These are phyloP conservation scores for Microchirus variegatus DNA, from an alignment of 2,797 vertebrate species.

Conservation along the genomic window DNA sequence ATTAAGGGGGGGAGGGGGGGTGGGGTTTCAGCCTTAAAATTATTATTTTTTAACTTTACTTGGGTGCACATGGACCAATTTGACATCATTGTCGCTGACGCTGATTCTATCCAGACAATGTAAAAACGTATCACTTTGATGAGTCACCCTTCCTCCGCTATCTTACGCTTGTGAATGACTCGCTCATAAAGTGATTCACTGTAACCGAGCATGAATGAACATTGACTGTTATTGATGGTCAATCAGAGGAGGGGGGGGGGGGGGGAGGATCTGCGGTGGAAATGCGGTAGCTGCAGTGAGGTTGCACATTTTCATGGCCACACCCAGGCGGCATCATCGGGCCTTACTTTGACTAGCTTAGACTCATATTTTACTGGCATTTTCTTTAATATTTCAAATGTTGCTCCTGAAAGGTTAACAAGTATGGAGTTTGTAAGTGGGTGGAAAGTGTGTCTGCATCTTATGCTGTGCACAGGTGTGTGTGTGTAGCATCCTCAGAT, in stretches of 20 bases:
- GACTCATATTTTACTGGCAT: neutral
- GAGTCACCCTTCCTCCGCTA: slow-evolving; percentile 43
- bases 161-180: slow-evolving; percentile 34
- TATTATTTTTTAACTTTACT: no score
- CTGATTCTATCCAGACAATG: slow-evolving; percentile 33
- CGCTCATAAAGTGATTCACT: slow-evolving; percentile 20
- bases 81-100: slow-evolving; percentile 18
- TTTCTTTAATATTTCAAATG: neutral
- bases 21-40: no score
- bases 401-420: neutral
- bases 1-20: no score
- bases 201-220: slow-evolving; percentile 35
- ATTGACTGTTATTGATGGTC: slow-evolving; percentile 65
- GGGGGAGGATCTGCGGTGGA: slow-evolving; percentile 66
- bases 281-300: slow-evolving; percentile 77
- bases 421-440: slow-evolving; percentile 5
- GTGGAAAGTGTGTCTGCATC: slow-evolving; percentile 16
- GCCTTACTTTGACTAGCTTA: slow-evolving; percentile 37
- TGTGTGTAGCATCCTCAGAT: slow-evolving; percentile 38
- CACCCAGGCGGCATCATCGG: slow-evolving; percentile 58
- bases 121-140: slow-evolving; percentile 39
- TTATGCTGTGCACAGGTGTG: slow-evolving; percentile 26
- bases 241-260: slow-evolving; percentile 57
- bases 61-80: slow-evolving; percentile 26
- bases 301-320: slow-evolving; percentile 73